A percentile compares a stretch with the other conserved stretches of the same genome.
These are phyloP conservation scores for Tuta absoluta DNA, from an alignment of 2,888 invertebrate species.

Conservation along the genomic window DNA sequence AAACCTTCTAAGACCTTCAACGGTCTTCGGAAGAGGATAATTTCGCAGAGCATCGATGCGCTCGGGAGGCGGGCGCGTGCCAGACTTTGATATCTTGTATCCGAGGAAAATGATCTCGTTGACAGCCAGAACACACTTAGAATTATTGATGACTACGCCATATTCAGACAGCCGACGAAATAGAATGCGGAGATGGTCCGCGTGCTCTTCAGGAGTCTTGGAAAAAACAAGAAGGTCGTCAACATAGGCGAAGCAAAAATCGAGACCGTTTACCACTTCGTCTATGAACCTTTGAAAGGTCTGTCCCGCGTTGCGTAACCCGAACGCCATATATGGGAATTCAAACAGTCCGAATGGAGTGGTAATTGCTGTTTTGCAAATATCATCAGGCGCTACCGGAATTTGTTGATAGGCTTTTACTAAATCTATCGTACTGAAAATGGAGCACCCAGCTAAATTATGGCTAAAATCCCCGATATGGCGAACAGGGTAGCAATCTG, in stretches of 20 bases:
- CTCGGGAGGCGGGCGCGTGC: slow-evolving; percentile 30
- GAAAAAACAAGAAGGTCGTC: slow-evolving; percentile 45
- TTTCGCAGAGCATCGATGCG: too few relatives aligned
- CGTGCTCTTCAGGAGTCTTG: slow-evolving; percentile 36
- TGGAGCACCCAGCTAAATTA: slow-evolving; percentile 37
- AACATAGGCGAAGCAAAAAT: slow-evolving; percentile 48
- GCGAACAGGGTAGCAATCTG: slow-evolving; percentile 44
- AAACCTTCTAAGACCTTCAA: too few relatives aligned
- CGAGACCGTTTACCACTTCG: slow-evolving; percentile 41
- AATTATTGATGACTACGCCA: slow-evolving; percentile 31
- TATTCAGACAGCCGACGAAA: slow-evolving; percentile 30
- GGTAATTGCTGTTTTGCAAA: slow-evolving; percentile 33
- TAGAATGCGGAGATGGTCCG: slow-evolving; percentile 19
- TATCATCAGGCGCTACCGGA: slow-evolving; percentile 45
- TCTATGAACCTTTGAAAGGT: slow-evolving; percentile 56
- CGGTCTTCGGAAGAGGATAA: too few relatives aligned
- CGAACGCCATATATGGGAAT: slow-evolving; percentile 48
- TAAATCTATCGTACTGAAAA: slow-evolving; percentile 50
- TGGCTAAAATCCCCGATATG: slow-evolving; percentile 48
- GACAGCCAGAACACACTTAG: slow-evolving; percentile 30
- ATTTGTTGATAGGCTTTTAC: slow-evolving; percentile 55
- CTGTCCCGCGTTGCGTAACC: slow-evolving; percentile 56
- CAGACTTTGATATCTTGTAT: slow-evolving; percentile 33
- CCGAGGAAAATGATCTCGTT: slow-evolving; percentile 40
- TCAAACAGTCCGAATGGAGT: slow-evolving; percentile 48